A percentile compares a stretch with the other conserved stretches of the same genome.
These are phyloP conservation scores for Actias luna DNA, from an alignment of 2,888 invertebrate species.

Conservation along the genomic window DNA sequence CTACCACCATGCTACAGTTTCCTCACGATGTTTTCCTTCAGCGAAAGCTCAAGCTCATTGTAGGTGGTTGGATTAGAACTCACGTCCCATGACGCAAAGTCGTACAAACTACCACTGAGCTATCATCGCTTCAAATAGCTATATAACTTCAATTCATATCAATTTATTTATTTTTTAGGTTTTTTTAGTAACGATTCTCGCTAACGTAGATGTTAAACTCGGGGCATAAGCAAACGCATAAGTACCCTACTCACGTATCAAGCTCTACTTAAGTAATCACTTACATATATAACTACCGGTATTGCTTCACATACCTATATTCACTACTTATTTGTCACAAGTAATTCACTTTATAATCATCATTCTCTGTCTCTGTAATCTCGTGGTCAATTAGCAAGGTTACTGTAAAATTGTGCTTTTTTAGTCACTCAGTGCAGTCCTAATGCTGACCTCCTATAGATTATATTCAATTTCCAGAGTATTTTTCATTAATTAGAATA, in stretches of 20 bases:
- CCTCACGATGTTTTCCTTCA: too few relatives aligned
- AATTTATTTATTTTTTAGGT: too few relatives aligned
- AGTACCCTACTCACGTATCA: slow-evolving; percentile 20
- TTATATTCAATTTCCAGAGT: background rate
- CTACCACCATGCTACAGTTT: too few relatives aligned
- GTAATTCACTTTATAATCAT: background rate
- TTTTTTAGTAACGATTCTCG: background rate
- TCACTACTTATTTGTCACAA: background rate
- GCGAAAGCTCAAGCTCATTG: too few relatives aligned
- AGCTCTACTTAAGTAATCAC: slow-evolving; percentile 22
- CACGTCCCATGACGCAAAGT: too few relatives aligned
- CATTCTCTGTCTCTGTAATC: too few relatives aligned
- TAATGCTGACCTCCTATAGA: background rate
- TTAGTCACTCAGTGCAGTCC: background rate
- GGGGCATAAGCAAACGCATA: slow-evolving; percentile 3
- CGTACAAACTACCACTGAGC: too few relatives aligned
- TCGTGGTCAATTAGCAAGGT: background rate
- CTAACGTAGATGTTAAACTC: background rate
- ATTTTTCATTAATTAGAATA: background rate
- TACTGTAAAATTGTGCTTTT: too few relatives aligned
- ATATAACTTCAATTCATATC: background rate
- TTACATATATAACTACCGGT: slow-evolving; percentile 23
- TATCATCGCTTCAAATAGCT: too few relatives aligned
- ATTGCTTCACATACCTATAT: slow-evolving; percentile 7
- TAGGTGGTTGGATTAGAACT: too few relatives aligned